Evolutionary conservation across 2,888 invertebrate genomes (phyloP).

Genomic region (Pseudoips prasinana): DNA sequence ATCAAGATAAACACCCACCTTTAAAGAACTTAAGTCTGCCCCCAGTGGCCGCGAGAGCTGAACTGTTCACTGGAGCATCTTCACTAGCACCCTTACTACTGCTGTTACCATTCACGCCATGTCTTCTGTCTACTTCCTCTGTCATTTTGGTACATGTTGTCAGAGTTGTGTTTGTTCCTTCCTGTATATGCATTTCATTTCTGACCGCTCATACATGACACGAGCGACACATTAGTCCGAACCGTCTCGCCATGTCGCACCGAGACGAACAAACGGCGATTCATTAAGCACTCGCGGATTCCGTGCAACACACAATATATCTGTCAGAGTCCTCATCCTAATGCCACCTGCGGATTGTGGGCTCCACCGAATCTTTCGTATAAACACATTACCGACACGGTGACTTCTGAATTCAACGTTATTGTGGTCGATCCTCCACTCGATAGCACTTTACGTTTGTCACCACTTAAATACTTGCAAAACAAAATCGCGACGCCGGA

Average conservation of each 20-base stretch:
- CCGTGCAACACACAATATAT: constrained; percentile 63
- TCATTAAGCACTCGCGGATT: constrained; percentile 61
- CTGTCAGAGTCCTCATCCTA: constrained; percentile 78
- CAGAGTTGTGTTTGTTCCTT: constrained; percentile 84
- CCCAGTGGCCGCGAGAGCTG: constrained; percentile 80
- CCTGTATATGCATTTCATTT: constrained; percentile 86
- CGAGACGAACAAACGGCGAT: constrained; percentile 53
- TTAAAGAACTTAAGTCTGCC: constrained; percentile 91
- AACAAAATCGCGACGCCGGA: constrained; percentile 68
- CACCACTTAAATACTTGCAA: constrained; percentile 61
- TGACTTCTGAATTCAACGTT: constrained; percentile 65
- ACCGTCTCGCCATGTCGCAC: constrained; percentile 72
- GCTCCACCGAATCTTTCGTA: constrained; percentile 68
- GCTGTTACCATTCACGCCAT: constrained; percentile 87
- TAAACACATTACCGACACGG: constrained; percentile 79
- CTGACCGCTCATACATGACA: constrained; percentile 77
- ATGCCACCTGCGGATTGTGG: constrained; percentile 75
- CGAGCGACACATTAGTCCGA: constrained; percentile 74
- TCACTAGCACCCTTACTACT: constrained; percentile 79
- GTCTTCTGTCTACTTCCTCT: constrained; percentile 86
- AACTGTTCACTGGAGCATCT: constrained; percentile 70
- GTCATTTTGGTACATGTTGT: constrained; percentile 86
- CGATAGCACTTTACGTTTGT: constrained; percentile 53
- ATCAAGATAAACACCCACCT: constrained; percentile 66
- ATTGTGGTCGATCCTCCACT: constrained; percentile 47